Base-by-base conservation (phyloP, 2,797 vertebrate genomes). In the Rhyacichthys aspro region DNA sequence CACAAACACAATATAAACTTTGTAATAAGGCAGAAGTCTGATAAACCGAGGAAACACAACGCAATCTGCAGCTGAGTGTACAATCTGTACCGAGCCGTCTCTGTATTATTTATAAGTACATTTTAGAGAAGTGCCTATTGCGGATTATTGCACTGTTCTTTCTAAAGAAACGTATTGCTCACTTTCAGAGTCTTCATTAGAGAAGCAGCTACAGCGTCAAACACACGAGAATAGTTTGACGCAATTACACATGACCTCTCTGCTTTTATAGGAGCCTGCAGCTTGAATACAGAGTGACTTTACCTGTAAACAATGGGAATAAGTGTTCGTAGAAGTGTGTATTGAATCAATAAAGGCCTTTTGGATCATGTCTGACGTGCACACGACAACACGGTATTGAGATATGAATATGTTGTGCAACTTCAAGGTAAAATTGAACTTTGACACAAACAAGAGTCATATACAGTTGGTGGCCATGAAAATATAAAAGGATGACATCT, bases 31-130 rank as follows among this genome's bases (percentile, higher is more conserved):
- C 28, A 61, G 16, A 36, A 11, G 2, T 16, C 54, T 49, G 39
- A 57, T 15, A 38, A n/a, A 34, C 43, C 34, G 8, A 50, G 15
- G 5, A 28, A 4, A 44, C 42, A 42, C 3, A n/a, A 46, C 0
- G 17, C 39, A 23, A 5, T 9, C 18, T 33, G 23, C 42, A 6
- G 14, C 1, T 6, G n/a, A n/a, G n/a, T 23, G 46, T 0, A 28
- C 11, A 19, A 42, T 60, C 1, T 65, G 36, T 11, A 42, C 36
- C 9, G 14, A 17, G 2, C 9, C 36, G 23, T 17, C 32, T 48
- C 28, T 56, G 28, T 43, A 19, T 50, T 36, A 70, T 58, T 54
- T 48, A 32, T 60, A 37, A 58, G n/a, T 19, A 8, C 11, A 38
- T 43, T 68, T 14, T 49, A n/a, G n/a, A n/a, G n/a, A n/a, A n/a